Evolutionary conservation across 2,113 vertebrate species (phyloP), one percentile per base, ranked within the genome.

Genomic region (Sclerurus mexicanus): DNA sequence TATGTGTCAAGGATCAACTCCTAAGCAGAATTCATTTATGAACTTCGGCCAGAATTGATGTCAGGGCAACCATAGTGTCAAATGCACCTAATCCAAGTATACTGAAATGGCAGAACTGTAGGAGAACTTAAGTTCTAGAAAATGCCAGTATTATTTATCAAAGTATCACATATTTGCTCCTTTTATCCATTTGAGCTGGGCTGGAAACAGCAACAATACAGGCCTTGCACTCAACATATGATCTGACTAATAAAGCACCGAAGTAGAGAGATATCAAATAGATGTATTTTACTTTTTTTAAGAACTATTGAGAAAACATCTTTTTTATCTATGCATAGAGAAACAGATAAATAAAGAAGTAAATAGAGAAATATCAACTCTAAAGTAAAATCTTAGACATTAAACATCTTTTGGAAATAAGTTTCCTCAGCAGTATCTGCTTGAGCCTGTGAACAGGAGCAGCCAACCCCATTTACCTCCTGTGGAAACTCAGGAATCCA

Each of bases 181-280:
- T 68, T 37, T 58, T 33, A 6, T 16, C 53, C 18, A 5, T 12
- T 9, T 63, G 55, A 50, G 60, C 28, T 63, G 13, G 30, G 37
- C 42, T 69, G 40, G 55, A 39, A 60, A 39, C 59, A 60, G 35
- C 2, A 3, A 20, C 22, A 31, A 10, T 47, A 20, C 2, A 0
- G 14, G 47, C 64, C 47, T 35, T 37, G 15, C 49, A 9, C 24
- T 44, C 6, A 0, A 4, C 24, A 3, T 1, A 3, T 3, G 6
- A 10, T 37, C 76, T 35, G 35, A 14, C 42, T 35, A 40, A 25
- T 1, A 16, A 37, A 12, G 46, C 33, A n/a, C 39, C 6, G 24
- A 33, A 21, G 39, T 19, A 39, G 24, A 60, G n/a, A 35, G 58
- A 16, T 12, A 28, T 8, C 59, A 39, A 27, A 27, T 11, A 62